These are phyloP conservation scores for Bombus balteatus DNA, from an alignment of 1,140 invertebrate genomes.

Conservation along the genomic window DNA sequence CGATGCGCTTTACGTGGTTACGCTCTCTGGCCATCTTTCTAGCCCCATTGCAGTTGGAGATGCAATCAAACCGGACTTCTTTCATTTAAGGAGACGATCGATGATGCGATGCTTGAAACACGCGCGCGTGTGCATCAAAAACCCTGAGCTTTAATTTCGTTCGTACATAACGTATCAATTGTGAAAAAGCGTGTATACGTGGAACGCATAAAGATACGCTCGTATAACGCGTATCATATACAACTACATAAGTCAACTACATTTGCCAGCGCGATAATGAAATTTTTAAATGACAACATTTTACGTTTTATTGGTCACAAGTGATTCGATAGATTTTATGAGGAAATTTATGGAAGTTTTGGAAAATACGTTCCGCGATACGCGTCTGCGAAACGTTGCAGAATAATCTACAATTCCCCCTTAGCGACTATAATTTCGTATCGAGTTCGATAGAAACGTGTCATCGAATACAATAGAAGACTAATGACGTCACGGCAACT, in stretches of 20 bases:
- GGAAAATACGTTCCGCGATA: neutral
- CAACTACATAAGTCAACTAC: too few relatives aligned
- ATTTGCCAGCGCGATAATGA: neutral
- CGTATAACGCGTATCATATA: neutral
- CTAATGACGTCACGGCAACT: slow-evolving; percentile 45
- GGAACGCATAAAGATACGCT: neutral
- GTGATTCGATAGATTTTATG: neutral
- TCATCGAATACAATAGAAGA: slow-evolving; percentile 53
- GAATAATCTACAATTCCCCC: slow-evolving; percentile 1
- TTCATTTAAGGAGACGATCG: slow-evolving; percentile 48
- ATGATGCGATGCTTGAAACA: slow-evolving; percentile 35
- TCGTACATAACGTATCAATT: neutral
- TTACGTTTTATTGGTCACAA: neutral
- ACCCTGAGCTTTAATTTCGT: neutral
- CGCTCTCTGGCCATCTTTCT: neutral
- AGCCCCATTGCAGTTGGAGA: slow-evolving; percentile 5
- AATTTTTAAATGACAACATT: neutral
- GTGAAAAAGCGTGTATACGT: neutral
- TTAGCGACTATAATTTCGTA: slow-evolving; percentile 46
- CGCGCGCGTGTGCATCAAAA: slow-evolving; percentile 2
- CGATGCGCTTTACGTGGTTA: neutral
- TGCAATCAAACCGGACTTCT: slow-evolving; percentile 44
- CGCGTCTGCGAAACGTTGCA: neutral
- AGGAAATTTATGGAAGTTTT: neutral
- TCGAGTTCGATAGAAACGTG: slow-evolving; percentile 38